phyloP scores from a whole-genome alignment of 2,888 invertebrate genomes.

The Lasioglossum leucozonium region DNA sequence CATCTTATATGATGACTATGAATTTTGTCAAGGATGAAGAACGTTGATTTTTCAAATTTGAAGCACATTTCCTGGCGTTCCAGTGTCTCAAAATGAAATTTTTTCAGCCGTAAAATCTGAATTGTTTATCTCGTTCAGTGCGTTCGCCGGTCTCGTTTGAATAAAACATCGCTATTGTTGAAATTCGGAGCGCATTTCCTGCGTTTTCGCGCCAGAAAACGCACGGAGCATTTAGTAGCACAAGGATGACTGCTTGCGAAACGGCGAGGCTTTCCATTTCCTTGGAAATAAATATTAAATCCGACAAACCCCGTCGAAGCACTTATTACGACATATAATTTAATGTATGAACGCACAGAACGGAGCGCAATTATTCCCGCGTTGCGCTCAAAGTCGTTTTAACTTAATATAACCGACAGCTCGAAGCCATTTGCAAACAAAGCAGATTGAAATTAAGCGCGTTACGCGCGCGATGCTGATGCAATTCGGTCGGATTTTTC shows the following conservation, averaged over 20 bases:
- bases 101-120: too few relatives aligned
- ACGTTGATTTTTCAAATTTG: too few relatives aligned
- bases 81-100: too few relatives aligned
- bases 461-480: background rate
- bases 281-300: conserved; percentile 10
- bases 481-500: background rate
- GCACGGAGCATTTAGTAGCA: background rate
- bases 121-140: background rate
- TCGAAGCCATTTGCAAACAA: conserved; percentile 15
- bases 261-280: background rate
- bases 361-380: conserved; percentile 1
- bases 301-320: background rate
- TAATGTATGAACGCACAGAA: conserved; percentile 7
- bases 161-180: background rate
- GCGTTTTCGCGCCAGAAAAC: background rate
- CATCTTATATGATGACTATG: background rate
- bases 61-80: too few relatives aligned
- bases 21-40: background rate
- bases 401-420: conserved; percentile 6
- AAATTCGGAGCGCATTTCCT: background rate
- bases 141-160: background rate
- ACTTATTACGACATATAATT: conserved; percentile 7
- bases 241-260: conserved; percentile 10
- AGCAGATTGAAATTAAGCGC: conserved; percentile 15
- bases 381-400: conserved; percentile 1